Conservation (phyloP, 2,888 invertebrate species). For the Gastrophysa polygoni region DNA sequence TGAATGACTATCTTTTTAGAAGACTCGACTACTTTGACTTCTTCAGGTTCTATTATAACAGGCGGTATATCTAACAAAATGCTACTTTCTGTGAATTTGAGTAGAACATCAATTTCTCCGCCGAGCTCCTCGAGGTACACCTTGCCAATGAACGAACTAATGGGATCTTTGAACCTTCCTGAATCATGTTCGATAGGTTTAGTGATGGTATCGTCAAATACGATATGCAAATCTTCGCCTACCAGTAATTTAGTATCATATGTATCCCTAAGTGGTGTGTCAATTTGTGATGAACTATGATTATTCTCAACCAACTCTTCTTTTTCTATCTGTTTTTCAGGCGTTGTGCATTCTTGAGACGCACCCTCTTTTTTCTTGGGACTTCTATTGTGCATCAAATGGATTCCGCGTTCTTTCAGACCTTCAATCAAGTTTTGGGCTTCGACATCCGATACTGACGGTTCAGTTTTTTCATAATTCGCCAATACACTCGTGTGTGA, state of each 20-base stretch:
- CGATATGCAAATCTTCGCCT: slow-evolving; percentile 5
- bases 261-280: slow-evolving; percentile 20
- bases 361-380: slow-evolving; percentile 35
- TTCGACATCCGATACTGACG: slow-evolving; percentile 40
- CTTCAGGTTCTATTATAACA: not conserved
- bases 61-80: slow-evolving; percentile 41
- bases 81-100: slow-evolving; percentile 41
- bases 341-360: too few species aligned
- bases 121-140: slow-evolving; percentile 44
- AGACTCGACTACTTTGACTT: not conserved
- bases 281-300: slow-evolving; percentile 4
- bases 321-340: not conserved
- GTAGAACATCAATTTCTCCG: slow-evolving; percentile 38
- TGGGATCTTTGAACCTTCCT: not conserved
- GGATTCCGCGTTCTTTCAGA: slow-evolving; percentile 53
- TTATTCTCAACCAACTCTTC: not conserved
- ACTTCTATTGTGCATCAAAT: slow-evolving; percentile 50
- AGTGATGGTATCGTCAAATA: slow-evolving; percentile 11
- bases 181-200: not conserved
- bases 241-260: slow-evolving; percentile 19
- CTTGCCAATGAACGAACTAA: slow-evolving; percentile 40
- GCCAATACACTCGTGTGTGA: not conserved
- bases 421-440: slow-evolving; percentile 48
- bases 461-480: not conserved
- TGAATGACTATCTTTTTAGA: slow-evolving; percentile 11